Conservation (phyloP, 1,140 invertebrate genomes). For the Holcopasites calliopsidis region DNA sequence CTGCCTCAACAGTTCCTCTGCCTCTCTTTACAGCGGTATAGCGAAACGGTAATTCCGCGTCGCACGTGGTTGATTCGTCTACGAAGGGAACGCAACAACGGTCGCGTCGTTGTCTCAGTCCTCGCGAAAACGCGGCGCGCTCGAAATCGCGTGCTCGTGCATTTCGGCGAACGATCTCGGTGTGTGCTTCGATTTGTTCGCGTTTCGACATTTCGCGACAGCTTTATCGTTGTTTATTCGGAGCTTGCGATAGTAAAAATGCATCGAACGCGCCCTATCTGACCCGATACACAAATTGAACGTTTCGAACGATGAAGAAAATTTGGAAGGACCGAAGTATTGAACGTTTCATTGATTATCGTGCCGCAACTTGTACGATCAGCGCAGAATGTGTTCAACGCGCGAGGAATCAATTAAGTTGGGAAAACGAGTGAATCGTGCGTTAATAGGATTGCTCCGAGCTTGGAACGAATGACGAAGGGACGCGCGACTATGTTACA, state of each 20-base stretch:
- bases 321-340: not conserved
- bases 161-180: not conserved
- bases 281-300: not conserved
- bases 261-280: not conserved
- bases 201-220: not conserved
- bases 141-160: slow-evolving; percentile 9
- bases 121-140: slow-evolving; percentile 11
- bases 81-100: slow-evolving; percentile 37
- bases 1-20: slow-evolving; percentile 61
- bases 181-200: not conserved
- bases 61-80: slow-evolving; percentile 56
- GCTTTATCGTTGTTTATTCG: not conserved
- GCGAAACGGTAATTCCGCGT: slow-evolving; percentile 62
- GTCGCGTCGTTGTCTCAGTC: slow-evolving; percentile 29
- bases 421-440: not conserved
- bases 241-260: not conserved
- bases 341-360: too few species aligned
- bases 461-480: not conserved
- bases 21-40: slow-evolving; percentile 49
- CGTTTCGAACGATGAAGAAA: too few species aligned
- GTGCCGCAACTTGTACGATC: too few species aligned
- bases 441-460: not conserved
- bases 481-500: not conserved
- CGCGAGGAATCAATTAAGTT: too few species aligned
- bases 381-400: too few species aligned